Evolutionary conservation across 1,140 invertebrate genomes (phyloP).

Genomic region (Ceratitis capitata): DNA sequence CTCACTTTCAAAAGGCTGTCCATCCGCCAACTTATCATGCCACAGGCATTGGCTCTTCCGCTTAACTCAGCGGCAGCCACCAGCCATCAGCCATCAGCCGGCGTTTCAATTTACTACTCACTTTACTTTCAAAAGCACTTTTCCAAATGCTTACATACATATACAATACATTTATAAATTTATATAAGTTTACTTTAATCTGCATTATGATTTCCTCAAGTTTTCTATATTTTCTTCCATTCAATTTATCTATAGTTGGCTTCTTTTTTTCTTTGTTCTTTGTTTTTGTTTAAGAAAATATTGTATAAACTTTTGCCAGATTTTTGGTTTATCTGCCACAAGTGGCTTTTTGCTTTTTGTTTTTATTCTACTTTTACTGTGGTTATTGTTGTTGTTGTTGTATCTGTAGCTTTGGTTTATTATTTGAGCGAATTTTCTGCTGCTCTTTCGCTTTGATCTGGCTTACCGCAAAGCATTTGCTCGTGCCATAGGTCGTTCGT

Average conservation of each 20-base stretch:
- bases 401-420: not conserved
- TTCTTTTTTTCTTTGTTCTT: too few relatives aligned
- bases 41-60: not conserved
- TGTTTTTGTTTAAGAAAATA: not conserved
- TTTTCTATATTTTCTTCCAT: not conserved
- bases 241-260: not conserved
- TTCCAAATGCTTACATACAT: too few relatives aligned
- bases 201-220: not conserved
- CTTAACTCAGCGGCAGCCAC: too few relatives aligned
- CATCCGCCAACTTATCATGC: not conserved
- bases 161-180: too few relatives aligned
- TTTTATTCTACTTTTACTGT: too few relatives aligned
- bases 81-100: too few relatives aligned
- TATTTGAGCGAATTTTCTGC: not conserved
- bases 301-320: slow-evolving; percentile 18
- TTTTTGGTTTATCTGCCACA: slow-evolving; percentile 13
- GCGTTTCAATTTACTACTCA: not conserved
- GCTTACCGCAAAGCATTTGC: slow-evolving; percentile 17
- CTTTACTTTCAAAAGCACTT: slow-evolving; percentile 4
- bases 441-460: slow-evolving; percentile 27
- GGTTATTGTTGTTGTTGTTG: not conserved
- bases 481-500: slow-evolving; percentile 26
- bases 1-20: not conserved
- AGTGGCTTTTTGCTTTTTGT: not conserved
- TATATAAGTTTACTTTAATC: not conserved